Conservation (phyloP, 2,797 vertebrate genomes). For the Yasuhikotakia modesta region DNA sequence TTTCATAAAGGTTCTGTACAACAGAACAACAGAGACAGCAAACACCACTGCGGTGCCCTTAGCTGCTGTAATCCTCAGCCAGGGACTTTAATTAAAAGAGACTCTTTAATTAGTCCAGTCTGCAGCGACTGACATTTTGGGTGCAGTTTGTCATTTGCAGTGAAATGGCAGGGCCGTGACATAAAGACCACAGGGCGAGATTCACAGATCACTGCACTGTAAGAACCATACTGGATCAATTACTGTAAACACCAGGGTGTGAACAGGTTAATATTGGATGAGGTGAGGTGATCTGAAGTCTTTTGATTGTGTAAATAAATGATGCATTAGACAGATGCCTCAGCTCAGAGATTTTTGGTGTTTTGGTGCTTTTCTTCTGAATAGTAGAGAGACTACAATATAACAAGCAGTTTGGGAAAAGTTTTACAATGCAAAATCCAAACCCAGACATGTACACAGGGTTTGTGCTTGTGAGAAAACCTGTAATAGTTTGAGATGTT, state of each 20-base stretch:
- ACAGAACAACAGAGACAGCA: conserved; percentile 17
- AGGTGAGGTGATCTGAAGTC: not conserved
- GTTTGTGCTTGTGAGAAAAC: not conserved
- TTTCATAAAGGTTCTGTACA: conserved; percentile 24
- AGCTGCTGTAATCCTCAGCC: conserved; percentile 29
- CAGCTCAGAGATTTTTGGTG: not conserved
- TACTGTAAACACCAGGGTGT: conserved; percentile 29
- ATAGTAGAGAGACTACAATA: not conserved
- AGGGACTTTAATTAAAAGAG: conserved; percentile 45
- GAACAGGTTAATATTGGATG: conserved; percentile 20
- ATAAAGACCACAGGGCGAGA: conserved; percentile 26
- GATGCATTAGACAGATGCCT: not conserved
- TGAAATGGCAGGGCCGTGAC: conserved; percentile 47
- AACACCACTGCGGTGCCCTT: not conserved
- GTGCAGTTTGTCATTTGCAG: conserved; percentile 39
- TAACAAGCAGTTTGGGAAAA: not conserved
- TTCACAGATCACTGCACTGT: conserved; percentile 40
- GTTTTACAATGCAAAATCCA: not conserved
- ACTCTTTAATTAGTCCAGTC: conserved; percentile 46
- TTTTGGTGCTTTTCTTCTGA: not conserved
- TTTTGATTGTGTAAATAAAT: conserved; percentile 5
- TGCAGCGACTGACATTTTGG: conserved; percentile 46
- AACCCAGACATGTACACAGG: not conserved
- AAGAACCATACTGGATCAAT: conserved; percentile 19
- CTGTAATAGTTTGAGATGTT: no score